These are phyloP conservation scores for Hyla sarda DNA, from an alignment of 2,113 vertebrate species.

Conservation along the genomic window DNA sequence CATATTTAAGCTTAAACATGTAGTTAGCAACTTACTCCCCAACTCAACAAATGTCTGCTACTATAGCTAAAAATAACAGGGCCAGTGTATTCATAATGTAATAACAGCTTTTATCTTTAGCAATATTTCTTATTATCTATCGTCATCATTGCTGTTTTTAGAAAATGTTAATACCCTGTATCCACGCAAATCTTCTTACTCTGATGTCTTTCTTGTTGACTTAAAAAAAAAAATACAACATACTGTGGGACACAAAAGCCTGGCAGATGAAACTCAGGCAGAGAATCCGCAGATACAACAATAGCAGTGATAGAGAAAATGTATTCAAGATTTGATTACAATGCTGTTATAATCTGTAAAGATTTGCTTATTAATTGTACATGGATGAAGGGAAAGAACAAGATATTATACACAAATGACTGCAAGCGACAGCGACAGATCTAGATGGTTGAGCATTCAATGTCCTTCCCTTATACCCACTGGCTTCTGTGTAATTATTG, in stretches of 20 bases:
- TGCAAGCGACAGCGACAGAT: neutral
- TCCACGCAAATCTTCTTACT: neutral
- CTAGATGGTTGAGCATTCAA: constrained; percentile 28
- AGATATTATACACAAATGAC: neutral
- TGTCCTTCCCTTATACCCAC: constrained; percentile 39
- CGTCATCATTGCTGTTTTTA: neutral
- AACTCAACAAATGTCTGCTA: neutral
- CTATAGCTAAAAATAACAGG: neutral
- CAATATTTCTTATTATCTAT: neutral
- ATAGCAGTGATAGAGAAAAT: too few species aligned
- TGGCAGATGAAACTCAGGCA: neutral
- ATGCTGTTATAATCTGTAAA: neutral
- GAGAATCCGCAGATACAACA: neutral
- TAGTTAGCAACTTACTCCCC: neutral
- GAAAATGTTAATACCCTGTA: neutral
- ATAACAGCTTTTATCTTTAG: neutral
- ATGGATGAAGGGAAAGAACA: neutral
- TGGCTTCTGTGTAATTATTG: constrained; percentile 68
- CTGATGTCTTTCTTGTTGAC: neutral
- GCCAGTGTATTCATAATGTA: neutral
- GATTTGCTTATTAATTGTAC: neutral
- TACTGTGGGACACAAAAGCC: neutral
- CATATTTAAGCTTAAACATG: neutral
- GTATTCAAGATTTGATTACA: neutral
- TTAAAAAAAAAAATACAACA: neutral